Evolutionary conservation across 2,888 invertebrate species (phyloP).

Genomic region (Pardosa pseudoannulata): DNA sequence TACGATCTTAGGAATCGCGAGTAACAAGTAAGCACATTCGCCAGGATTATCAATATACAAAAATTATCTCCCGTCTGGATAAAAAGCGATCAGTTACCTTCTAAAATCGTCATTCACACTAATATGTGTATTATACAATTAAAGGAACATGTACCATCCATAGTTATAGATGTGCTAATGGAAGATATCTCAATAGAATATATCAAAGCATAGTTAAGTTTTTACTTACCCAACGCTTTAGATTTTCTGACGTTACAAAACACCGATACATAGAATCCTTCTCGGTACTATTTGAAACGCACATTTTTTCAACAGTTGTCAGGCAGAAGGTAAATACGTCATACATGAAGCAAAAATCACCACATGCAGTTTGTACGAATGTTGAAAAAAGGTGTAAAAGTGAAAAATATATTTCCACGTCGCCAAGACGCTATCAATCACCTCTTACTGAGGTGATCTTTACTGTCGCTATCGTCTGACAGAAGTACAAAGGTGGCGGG

Average conservation of each 20-base stretch:
- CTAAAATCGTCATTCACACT: no score
- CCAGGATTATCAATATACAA: no score
- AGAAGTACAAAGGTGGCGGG: constrained; percentile 59
- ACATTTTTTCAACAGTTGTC: not conserved
- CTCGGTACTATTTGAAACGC: not conserved
- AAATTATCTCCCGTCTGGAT: no score
- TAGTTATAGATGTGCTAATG: no score
- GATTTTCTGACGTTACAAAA: constrained; percentile 27
- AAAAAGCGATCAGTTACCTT: no score
- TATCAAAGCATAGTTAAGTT: no score
- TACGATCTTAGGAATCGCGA: no score
- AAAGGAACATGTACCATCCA: no score
- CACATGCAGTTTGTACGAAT: no score
- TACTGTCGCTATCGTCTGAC: constrained; percentile 38
- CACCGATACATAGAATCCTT: constrained; percentile 4
- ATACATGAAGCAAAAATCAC: not conserved
- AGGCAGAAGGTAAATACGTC: not conserved
- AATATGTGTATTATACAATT: no score
- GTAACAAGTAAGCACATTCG: no score
- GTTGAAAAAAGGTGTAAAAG: not conserved
- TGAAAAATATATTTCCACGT: constrained; percentile 36
- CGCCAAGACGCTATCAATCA: constrained; percentile 49
- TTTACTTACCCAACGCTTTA: constrained; percentile 38
- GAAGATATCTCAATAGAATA: no score
- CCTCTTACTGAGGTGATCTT: constrained; percentile 19